phyloP scores from a whole-genome alignment of 2,113 vertebrate species.

The Epinephelus fuscoguttatus region DNA sequence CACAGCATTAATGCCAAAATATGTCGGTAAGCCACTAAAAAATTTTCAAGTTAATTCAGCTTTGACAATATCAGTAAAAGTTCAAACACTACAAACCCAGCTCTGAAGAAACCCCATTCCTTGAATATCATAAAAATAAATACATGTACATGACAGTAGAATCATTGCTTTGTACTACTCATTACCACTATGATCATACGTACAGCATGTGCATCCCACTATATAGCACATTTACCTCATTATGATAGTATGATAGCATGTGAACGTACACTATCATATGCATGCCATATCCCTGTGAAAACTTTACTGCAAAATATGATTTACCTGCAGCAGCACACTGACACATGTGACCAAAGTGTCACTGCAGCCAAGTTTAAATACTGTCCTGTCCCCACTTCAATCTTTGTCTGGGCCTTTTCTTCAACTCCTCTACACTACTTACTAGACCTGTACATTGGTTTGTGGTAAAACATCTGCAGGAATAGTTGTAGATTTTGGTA shows the following conservation, averaged over 20 bases:
- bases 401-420: slow-evolving; percentile 23
- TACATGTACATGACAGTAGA: slow-evolving; percentile 52
- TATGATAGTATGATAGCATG: slow-evolving; percentile 67
- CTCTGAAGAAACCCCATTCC: slow-evolving; percentile 45
- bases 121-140: slow-evolving; percentile 30
- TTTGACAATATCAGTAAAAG: slow-evolving; percentile 31
- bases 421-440: not conserved
- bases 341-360: slow-evolving; percentile 30
- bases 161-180: slow-evolving; percentile 56
- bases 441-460: not conserved
- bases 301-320: slow-evolving; percentile 38
- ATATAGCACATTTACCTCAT: slow-evolving; percentile 78
- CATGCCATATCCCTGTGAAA: slow-evolving; percentile 69
- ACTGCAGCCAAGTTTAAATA: slow-evolving; percentile 28
- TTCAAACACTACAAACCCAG: slow-evolving; percentile 52
- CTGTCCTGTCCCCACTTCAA: slow-evolving; percentile 5
- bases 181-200: slow-evolving; percentile 76
- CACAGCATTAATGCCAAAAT: slow-evolving; percentile 37
- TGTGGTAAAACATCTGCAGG: not conserved
- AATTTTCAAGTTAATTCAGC: slow-evolving; percentile 12
- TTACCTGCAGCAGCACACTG: slow-evolving; percentile 31
- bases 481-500: slow-evolving; percentile 20
- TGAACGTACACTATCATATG: slow-evolving; percentile 47
- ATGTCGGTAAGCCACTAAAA: slow-evolving; percentile 43
- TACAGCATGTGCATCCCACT: slow-evolving; percentile 75